Percentiles rank a stretch among this genome's conserved stretches.
Conservation (phyloP, 2,113 vertebrate species). For the Laticauda colubrina region DNA sequence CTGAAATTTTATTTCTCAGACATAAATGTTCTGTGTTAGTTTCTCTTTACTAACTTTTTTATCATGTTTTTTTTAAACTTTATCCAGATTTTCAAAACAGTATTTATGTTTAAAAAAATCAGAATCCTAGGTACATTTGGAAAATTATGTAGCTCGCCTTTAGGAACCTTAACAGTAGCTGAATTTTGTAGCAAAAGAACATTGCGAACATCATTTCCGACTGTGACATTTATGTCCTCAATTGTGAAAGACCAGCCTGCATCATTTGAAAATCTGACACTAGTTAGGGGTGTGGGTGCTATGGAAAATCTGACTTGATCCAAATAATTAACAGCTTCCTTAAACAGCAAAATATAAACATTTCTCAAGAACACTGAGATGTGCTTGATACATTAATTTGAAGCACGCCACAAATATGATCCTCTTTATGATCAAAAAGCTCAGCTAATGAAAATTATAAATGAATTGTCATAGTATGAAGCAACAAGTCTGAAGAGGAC, state of each 20-base stretch:
- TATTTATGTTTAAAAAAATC: slow-evolving; percentile 14
- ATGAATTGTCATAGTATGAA: background rate
- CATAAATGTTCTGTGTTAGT: background rate
- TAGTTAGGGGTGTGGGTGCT: background rate
- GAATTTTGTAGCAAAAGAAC: slow-evolving; percentile 8
- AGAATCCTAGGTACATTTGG: slow-evolving; percentile 15
- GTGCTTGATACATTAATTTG: slow-evolving; percentile 10
- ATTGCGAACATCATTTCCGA: slow-evolving; percentile 7
- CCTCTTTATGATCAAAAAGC: background rate
- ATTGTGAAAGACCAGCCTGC: background rate
- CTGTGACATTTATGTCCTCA: background rate
- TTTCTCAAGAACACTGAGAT: background rate
- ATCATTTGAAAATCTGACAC: slow-evolving; percentile 1
- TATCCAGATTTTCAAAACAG: slow-evolving; percentile 20
- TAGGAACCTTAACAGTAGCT: background rate
- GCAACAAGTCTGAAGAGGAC: background rate
- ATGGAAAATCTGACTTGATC: background rate
- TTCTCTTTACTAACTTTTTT: background rate
- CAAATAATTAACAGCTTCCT: background rate
- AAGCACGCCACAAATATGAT: background rate
- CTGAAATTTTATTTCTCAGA: background rate
- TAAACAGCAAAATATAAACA: slow-evolving; percentile 10
- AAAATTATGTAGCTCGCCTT: slow-evolving; percentile 10
- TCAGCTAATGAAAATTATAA: background rate
- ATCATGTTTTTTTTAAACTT: slow-evolving; percentile 9